Base-by-base conservation (phyloP, 2,113 vertebrate species). In the Trogon surrucura region DNA sequence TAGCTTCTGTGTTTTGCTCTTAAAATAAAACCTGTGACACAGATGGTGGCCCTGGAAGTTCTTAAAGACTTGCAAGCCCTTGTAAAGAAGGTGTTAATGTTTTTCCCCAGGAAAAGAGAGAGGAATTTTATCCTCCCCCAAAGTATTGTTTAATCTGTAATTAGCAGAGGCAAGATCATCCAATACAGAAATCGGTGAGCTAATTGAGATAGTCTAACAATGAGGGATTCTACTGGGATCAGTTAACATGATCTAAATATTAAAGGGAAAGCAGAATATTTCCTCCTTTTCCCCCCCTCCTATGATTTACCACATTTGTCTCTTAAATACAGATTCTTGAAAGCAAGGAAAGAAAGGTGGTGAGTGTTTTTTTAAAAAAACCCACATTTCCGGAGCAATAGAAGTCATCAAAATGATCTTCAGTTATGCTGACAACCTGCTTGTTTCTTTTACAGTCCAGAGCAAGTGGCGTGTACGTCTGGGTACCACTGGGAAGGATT, bases 131-230 rank as follows among this genome's bases (percentile, higher is more conserved):
- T 34, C 58, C 47, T 95, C 19, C 51, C 64, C 47, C 27, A 26
- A 93, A 75, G 88, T 75, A 78, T 80, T 94, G 66, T 85, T 95
- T 94, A 36, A 85, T 93, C 66, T 64, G 62, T 80, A 83, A 90
- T 93, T 93, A 90, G 82, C 56, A 64, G 67, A 67, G 75, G 88
- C 64, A 74, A 74, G 85, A 93, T 84, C 32, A 66, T 93, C 75
- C 82, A 91, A 92, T 47, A 85, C 41, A 69, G 73, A 56, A 91
- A 84, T 85, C 5, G 1, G 45, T 85, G 85, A 96, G 71, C 71
- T 95, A 62, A 77, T 79, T 85, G 71, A 90, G 75, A 48, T 23
- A 71, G 64, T 47, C 60, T 88, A 51, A 64, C 72, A 86, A 47
- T 47, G 84, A 89, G 74, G 41, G 80, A 61, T 41, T 87, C 84